Evolutionary conservation across 2,888 invertebrate genomes (phyloP), one percentile per base, ranked within the genome.

Genomic region (Lycaena phlaeas): DNA sequence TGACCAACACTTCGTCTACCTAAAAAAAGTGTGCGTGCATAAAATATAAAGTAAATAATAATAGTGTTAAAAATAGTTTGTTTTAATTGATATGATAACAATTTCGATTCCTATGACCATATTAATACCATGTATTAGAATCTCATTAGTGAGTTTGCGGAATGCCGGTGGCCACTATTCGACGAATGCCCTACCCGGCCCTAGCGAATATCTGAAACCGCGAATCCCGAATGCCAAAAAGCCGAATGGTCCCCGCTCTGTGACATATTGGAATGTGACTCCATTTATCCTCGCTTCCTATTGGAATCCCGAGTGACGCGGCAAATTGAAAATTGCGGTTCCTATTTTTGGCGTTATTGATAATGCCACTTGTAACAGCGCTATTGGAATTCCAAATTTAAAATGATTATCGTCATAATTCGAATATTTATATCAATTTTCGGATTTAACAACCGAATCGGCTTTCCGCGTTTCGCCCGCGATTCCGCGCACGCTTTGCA

Each of bases 201-300:
- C 43, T 48, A 43, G 50, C 62, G 65, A 68, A 74, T 71, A 69
- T 61, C 67, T 61, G 65, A 64, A 72, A 71, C 67, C 71, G 65
- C 68, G 67, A 64, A 67, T 60, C 57, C 59, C 61, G 68, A 73
- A 54, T 61, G 63, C 73, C 72, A 61, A 72, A 77, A 72, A 74
- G 73, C 78, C 74, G 71, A 77, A 75, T 71, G 64, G 68, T 67
- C 62, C 68, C 63, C 68, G 69, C 68, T 66, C 69, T 62, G 79
- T 82, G 84, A 81, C 84, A 82, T 82, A 84, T 84, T 76, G 84
- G 84, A 78, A 82, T 82, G 81, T 70, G 84, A 77, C 81, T 79
- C 82, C 82, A 84, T 84, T 84, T 82, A 82, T 84, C 71, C 73
- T 64, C 73, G 71, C 68, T 79, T 82, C 84, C 84, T 81, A 81